Percentiles rank a stretch among this genome's conserved stretches.
These are phyloP conservation scores for Theodoxus fluviatilis DNA, from an alignment of 2,888 invertebrate genomes.

Conservation along the genomic window DNA sequence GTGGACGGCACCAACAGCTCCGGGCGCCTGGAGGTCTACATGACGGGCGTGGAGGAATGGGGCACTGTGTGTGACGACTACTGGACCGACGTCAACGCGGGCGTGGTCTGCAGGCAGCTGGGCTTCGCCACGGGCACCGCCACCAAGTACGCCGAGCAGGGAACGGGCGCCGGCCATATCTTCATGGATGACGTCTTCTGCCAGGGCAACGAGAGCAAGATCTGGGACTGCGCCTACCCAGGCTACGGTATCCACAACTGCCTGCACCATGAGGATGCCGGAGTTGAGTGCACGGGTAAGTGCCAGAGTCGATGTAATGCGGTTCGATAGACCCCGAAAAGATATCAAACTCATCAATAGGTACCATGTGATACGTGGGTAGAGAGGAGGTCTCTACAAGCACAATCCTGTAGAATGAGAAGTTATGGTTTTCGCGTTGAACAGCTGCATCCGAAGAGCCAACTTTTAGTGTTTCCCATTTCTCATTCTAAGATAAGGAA, in stretches of 20 bases:
- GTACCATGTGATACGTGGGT: too few relatives aligned
- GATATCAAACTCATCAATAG: too few relatives aligned
- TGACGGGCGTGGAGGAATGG: constrained; percentile 45
- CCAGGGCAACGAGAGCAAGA: constrained; percentile 40
- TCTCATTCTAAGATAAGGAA: too few relatives aligned
- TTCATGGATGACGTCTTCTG: constrained; percentile 53
- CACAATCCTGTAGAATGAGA: too few relatives aligned
- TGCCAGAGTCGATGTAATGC: too few relatives aligned
- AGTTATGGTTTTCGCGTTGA: too few relatives aligned
- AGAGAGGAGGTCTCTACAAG: too few relatives aligned
- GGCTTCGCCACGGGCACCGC: constrained; percentile 43
- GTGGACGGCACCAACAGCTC: too few relatives aligned
- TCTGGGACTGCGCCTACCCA: constrained; percentile 42
- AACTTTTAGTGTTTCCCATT: too few relatives aligned
- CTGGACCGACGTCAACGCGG: constrained; percentile 45
- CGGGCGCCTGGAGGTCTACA: constrained; percentile 75
- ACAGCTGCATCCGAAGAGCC: too few relatives aligned
- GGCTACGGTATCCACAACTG: constrained; percentile 49
- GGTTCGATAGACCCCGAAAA: too few relatives aligned
- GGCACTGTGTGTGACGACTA: constrained; percentile 52
- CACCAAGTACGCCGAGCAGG: constrained; percentile 37
- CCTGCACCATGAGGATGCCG: constrained; percentile 48
- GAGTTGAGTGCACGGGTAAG: constrained; percentile 45
- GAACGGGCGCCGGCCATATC: constrained; percentile 44
- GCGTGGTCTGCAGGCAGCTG: constrained; percentile 43